A percentile compares a stretch with the other conserved stretches of the same genome.
These are phyloP conservation scores for Teinopalpus imperialis DNA, from an alignment of 2,888 invertebrate genomes.

Conservation along the genomic window DNA sequence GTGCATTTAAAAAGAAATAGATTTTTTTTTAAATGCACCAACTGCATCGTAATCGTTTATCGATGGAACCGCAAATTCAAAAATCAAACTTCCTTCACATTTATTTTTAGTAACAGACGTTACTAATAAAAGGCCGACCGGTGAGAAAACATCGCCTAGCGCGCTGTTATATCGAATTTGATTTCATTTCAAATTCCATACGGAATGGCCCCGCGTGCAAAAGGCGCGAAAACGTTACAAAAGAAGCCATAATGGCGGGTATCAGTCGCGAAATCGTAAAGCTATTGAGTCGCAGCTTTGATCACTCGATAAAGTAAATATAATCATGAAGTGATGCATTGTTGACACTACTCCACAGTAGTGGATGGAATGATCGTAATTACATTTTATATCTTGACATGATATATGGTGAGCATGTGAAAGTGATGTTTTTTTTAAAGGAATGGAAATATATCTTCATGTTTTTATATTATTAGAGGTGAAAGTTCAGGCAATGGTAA, in stretches of 20 bases:
- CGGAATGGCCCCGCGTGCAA: background rate
- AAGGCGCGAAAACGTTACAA: conserved; percentile 14
- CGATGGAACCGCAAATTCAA: too few relatives aligned
- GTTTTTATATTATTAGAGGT: too few relatives aligned
- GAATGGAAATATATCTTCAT: too few relatives aligned
- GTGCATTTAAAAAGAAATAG: too few relatives aligned
- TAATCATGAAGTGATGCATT: conserved; percentile 23
- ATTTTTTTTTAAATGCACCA: too few relatives aligned
- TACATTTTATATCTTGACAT: too few relatives aligned
- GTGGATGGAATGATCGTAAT: background rate
- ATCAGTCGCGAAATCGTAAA: conserved; percentile 20
- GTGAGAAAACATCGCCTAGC: conserved; percentile 3
- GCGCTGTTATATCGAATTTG: background rate
- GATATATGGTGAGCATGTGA: too few relatives aligned
- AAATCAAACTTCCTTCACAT: too few relatives aligned
- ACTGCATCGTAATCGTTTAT: too few relatives aligned
- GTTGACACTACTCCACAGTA: background rate
- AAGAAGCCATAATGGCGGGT: conserved; percentile 6
- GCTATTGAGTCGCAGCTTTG: conserved; percentile 2
- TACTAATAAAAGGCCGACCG: conserved; percentile 5
- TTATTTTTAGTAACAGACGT: background rate
- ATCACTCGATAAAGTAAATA: background rate
- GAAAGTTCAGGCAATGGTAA: too few relatives aligned
- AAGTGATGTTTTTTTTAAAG: too few relatives aligned
- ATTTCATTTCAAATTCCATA: background rate